These are phyloP conservation scores for Sitta europaea DNA, from an alignment of 2,113 vertebrate genomes.

Conservation along the genomic window DNA sequence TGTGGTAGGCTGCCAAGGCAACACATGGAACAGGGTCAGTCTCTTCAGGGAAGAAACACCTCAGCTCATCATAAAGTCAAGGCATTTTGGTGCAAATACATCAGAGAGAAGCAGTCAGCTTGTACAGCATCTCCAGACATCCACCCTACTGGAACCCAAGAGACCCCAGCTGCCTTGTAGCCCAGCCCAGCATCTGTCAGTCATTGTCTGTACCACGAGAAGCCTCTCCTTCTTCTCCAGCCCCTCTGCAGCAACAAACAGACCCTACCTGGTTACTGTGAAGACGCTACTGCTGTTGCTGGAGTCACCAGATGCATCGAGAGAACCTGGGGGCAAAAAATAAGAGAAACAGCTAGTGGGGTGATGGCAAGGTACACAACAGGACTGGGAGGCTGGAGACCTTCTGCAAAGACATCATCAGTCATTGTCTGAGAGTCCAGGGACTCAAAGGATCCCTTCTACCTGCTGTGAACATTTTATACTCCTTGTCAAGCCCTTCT, in stretches of 20 bases:
- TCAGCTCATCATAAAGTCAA: neutral
- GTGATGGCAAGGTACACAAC: neutral
- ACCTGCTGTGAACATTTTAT: neutral
- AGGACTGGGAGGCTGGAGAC: neutral
- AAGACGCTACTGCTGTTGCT: constrained; percentile 80
- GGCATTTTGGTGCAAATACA: neutral
- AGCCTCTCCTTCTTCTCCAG: neutral
- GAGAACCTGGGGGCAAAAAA: constrained; percentile 60
- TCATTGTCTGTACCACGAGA: rapidly evolving
- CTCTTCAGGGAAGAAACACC: neutral
- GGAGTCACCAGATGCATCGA: constrained; percentile 79
- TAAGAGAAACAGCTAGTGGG: neutral
- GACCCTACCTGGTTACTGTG: constrained; percentile 71
- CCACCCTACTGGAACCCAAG: neutral
- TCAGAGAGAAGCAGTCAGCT: neutral
- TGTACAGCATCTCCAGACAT: neutral
- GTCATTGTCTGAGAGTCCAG: rapidly evolving
- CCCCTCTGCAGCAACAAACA: neutral
- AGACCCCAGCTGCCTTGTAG: neutral
- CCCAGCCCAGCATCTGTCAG: neutral
- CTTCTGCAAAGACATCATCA: neutral
- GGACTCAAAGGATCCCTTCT: neutral
- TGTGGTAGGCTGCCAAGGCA: neutral
- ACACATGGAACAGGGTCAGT: neutral
- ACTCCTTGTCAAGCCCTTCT: neutral